phyloP scores from a whole-genome alignment of 2,888 invertebrate species.

The Epinotia nisella region DNA sequence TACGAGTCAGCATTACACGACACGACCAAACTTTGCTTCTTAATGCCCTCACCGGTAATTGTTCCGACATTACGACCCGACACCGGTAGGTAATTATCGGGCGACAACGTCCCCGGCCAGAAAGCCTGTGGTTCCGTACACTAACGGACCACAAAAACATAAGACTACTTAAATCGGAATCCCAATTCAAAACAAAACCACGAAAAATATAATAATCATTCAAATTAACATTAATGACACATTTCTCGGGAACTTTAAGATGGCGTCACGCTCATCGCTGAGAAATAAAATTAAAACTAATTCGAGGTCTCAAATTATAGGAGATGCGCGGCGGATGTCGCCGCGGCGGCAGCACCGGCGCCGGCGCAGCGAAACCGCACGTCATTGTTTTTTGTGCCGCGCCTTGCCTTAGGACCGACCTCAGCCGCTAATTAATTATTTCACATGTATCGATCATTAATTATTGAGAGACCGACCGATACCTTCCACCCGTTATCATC shows the following conservation, averaged over 20 bases:
- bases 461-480: conserved; percentile 72
- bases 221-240: conserved; percentile 82
- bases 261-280: conserved; percentile 80
- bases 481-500: conserved; percentile 75
- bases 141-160: conserved; percentile 36
- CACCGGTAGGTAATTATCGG: conserved; percentile 66
- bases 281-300: conserved; percentile 81
- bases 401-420: conserved; percentile 71
- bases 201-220: conserved; percentile 71
- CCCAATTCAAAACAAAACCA: conserved; percentile 54
- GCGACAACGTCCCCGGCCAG: conserved; percentile 59
- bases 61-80: conserved; percentile 66
- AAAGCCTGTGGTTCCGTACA: conserved; percentile 58
- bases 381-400: conserved; percentile 83
- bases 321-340: conserved; percentile 78
- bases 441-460: conserved; percentile 84
- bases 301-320: conserved; percentile 84
- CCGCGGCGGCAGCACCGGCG: conserved; percentile 69
- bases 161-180: conserved; percentile 32
- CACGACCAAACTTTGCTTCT: conserved; percentile 61
- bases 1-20: conserved; percentile 69
- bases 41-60: conserved; percentile 64
- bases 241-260: conserved; percentile 72
- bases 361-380: conserved; percentile 80
- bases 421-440: conserved; percentile 82